These are phyloP conservation scores for Graptemys geographica DNA, from an alignment of 2,797 vertebrate genomes.

Conservation along the genomic window DNA sequence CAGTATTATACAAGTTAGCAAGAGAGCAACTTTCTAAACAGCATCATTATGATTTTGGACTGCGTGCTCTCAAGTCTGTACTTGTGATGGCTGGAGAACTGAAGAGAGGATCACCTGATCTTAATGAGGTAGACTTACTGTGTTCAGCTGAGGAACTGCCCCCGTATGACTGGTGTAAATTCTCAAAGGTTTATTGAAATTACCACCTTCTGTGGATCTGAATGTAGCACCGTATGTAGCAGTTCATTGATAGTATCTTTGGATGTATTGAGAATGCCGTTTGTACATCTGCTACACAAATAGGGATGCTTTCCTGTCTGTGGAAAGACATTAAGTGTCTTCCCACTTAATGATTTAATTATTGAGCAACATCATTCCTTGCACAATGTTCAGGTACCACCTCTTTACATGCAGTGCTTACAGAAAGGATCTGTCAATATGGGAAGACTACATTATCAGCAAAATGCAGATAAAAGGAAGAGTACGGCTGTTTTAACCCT, in stretches of 20 bases:
- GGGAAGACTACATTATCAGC: not conserved
- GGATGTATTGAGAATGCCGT: not conserved
- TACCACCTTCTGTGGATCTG: not conserved
- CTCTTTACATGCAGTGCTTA: not conserved
- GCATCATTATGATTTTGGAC: conserved; percentile 97
- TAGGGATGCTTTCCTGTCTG: not conserved
- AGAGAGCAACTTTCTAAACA: conserved; percentile 97
- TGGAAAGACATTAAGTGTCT: no score
- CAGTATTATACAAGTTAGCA: conserved; percentile 94
- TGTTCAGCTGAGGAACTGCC: not conserved
- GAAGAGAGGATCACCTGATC: conserved; percentile 92
- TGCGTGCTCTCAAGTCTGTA: conserved; percentile 96
- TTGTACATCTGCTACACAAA: not conserved
- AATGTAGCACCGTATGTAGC: not conserved
- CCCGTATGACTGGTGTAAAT: not conserved
- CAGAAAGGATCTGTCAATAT: not conserved
- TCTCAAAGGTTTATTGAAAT: not conserved
- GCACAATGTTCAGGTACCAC: not conserved
- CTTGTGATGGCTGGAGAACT: conserved; percentile 97
- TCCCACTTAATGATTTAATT: not conserved
- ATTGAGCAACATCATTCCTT: not conserved
- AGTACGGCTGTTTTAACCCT: not conserved
- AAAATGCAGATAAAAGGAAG: not conserved
- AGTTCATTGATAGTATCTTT: not conserved
- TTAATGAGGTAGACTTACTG: conserved; percentile 87